phyloP scores from a whole-genome alignment of 2,888 invertebrate genomes.

The Nomada fabriciana region DNA sequence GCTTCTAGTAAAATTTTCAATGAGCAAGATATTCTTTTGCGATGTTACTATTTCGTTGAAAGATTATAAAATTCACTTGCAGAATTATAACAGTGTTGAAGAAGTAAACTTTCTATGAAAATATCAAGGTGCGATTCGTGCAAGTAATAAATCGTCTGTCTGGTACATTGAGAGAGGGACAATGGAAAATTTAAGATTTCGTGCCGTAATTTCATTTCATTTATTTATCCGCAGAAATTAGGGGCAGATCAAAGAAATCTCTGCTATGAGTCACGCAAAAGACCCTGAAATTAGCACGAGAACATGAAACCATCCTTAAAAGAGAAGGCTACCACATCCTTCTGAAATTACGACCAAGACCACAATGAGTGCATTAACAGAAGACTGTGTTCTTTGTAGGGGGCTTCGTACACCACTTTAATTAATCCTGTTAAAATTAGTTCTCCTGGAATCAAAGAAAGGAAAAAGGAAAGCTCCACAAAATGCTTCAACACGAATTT shows the following conservation, averaged over 20 bases:
- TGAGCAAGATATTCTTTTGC: too few relatives aligned
- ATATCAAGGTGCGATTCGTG: too few relatives aligned
- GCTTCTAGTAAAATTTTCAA: too few relatives aligned
- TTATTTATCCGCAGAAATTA: slow-evolving; percentile 30
- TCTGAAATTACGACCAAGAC: slow-evolving; percentile 43
- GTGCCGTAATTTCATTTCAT: slow-evolving; percentile 16
- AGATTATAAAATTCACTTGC: too few relatives aligned
- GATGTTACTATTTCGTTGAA: too few relatives aligned
- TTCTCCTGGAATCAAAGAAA: slow-evolving; percentile 7
- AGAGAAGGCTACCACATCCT: slow-evolving; percentile 37
- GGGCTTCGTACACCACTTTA: slow-evolving; percentile 40
- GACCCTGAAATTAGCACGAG: slow-evolving; percentile 35
- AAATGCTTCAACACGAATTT: background rate
- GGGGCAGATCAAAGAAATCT: slow-evolving; percentile 24
- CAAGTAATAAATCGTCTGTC: background rate
- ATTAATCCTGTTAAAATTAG: slow-evolving; percentile 54
- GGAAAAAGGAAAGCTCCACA: background rate
- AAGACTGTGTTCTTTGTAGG: slow-evolving; percentile 41
- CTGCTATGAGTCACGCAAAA: slow-evolving; percentile 2
- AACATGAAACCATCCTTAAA: slow-evolving; percentile 27
- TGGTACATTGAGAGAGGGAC: too few relatives aligned
- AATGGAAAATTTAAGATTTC: background rate
- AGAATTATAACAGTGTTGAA: too few relatives aligned
- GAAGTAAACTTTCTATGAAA: too few relatives aligned
- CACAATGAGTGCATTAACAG: slow-evolving; percentile 31